These are phyloP conservation scores for Osmerus mordax DNA, from an alignment of 2,113 vertebrate genomes.

Conservation along the genomic window DNA sequence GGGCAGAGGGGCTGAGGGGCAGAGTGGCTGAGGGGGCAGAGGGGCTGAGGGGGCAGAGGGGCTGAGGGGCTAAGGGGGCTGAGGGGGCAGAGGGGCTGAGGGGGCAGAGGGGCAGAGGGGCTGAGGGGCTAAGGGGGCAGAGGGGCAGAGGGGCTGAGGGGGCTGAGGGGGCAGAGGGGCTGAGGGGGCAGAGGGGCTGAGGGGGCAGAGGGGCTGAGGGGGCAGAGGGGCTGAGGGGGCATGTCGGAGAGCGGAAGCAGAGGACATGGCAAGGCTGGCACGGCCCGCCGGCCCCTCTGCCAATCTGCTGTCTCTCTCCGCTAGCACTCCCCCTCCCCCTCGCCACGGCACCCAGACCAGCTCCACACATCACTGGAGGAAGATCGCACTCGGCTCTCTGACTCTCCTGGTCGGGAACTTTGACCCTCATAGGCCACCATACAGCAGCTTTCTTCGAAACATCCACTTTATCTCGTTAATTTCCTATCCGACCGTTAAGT, in stretches of 20 bases:
- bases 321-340: slow-evolving; percentile 16
- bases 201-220: too few relatives aligned
- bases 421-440: slow-evolving; percentile 14
- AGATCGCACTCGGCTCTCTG: too few relatives aligned
- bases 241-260: slow-evolving; percentile 21
- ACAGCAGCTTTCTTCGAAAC: slow-evolving; percentile 23
- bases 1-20: too few relatives aligned
- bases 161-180: too few relatives aligned
- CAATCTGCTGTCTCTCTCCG: slow-evolving; percentile 30
- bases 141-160: too few relatives aligned
- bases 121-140: too few relatives aligned
- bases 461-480: background rate
- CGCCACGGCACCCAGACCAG: slow-evolving; percentile 6
- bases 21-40: background rate
- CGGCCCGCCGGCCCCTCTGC: slow-evolving; percentile 20
- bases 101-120: too few relatives aligned
- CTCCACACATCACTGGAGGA: slow-evolving; percentile 12
- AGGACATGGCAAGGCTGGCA: slow-evolving; percentile 9
- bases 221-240: background rate
- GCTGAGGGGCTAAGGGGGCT: too few relatives aligned
- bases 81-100: background rate
- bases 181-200: too few relatives aligned
- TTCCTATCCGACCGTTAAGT: background rate
- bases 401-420: background rate
- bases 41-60: background rate